Conservation (phyloP, 2,113 vertebrate species). For the Psephotus haematonotus region DNA sequence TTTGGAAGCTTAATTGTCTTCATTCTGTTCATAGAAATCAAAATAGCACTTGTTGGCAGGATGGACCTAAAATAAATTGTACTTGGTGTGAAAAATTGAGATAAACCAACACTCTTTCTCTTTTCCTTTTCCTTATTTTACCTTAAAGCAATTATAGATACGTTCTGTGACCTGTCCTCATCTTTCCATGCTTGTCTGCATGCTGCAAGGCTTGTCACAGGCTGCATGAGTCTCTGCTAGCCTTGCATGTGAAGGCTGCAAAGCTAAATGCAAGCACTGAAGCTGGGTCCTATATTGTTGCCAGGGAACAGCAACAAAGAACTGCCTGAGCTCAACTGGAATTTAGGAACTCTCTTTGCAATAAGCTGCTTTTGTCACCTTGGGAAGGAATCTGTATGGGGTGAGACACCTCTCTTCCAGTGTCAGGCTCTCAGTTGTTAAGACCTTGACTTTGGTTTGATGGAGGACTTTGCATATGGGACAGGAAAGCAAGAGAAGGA, state of each 20-base stretch:
- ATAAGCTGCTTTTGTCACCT: neutral
- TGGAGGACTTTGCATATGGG: neutral
- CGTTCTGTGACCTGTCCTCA: neutral
- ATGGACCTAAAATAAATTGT: slow-evolving; percentile 11
- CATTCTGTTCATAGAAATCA: neutral
- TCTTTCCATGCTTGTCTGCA: neutral
- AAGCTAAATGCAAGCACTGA: neutral
- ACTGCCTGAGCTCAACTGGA: neutral
- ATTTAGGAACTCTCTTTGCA: neutral
- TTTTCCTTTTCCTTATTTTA: fast-evolving
- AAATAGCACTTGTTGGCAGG: slow-evolving; percentile 15
- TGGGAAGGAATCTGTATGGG: neutral
- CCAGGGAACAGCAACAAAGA: neutral
- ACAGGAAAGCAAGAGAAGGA: neutral
- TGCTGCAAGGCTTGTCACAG: neutral
- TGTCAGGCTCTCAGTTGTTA: neutral
- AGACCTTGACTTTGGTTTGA: neutral
- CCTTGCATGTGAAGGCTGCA: neutral
- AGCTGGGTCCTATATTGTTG: neutral
- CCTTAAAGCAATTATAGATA: neutral
- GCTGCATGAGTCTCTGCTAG: neutral
- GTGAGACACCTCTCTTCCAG: neutral
- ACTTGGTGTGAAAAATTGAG: neutral
- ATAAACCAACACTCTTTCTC: neutral
- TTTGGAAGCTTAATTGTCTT: slow-evolving; percentile 17